Percentiles rank a stretch among this genome's conserved stretches.
Conservation (phyloP, 35 echinoderm and acorn worm species). For the Apostichopus parvimensis region DNA sequence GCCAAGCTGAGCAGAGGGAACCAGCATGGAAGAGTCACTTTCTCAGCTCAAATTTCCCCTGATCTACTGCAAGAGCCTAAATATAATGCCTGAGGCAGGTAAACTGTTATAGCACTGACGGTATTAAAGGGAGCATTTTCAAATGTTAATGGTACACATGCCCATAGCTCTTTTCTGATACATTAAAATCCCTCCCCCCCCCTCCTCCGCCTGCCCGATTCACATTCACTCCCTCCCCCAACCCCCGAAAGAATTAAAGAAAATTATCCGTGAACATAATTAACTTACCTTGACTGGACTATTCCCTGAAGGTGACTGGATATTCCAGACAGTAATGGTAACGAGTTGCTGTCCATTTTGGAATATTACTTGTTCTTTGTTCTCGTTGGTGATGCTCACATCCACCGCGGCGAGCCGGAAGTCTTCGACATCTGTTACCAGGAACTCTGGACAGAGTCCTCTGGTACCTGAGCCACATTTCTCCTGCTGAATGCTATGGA, state of each 20-base stretch:
- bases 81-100: no score
- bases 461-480: background rate
- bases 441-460: conserved; percentile 14
- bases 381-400: background rate
- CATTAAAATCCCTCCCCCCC: no score
- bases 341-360: conserved; percentile 13
- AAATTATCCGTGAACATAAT: background rate
- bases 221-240: no score
- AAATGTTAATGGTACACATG: no score
- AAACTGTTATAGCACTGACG: no score
- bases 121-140: no score
- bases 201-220: no score
- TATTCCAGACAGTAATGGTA: conserved; percentile 11
- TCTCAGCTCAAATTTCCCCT: no score
- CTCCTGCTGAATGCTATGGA: background rate
- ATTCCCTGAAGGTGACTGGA: background rate
- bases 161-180: no score
- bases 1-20: no score
- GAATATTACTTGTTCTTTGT: conserved; percentile 8
- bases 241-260: background rate
- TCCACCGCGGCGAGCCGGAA: background rate
- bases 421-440: background rate
- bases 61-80: no score
- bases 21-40: no score
- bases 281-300: conserved; percentile 1